A percentile compares a stretch with the other conserved stretches of the same genome.
Evolutionary conservation across 2,888 invertebrate species (phyloP).

Genomic region (Agrochola lota): DNA sequence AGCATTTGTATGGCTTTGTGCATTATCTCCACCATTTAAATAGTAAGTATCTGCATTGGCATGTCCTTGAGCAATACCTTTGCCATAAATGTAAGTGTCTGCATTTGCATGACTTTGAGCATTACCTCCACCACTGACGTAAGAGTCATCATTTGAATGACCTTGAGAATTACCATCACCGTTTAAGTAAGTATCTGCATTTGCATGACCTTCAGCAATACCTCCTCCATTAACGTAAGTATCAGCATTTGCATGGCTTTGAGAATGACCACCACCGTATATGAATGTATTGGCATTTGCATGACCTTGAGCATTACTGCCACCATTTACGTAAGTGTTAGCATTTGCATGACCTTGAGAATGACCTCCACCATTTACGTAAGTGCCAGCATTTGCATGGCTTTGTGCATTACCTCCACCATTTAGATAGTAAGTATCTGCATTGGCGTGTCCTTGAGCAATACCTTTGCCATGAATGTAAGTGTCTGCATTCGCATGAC

Average conservation of each 20-base stretch:
- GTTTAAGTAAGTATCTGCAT: neutral
- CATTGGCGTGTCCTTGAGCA: neutral
- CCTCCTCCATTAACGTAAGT: neutral
- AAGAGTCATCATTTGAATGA: neutral
- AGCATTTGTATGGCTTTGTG: neutral
- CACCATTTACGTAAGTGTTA: rapidly evolving
- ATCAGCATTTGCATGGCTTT: neutral
- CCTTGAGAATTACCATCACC: neutral
- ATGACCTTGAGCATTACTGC: neutral
- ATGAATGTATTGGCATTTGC: neutral
- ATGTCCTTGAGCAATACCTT: neutral
- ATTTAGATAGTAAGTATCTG: neutral
- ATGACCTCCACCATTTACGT: rapidly evolving
- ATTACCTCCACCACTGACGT: neutral
- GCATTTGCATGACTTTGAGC: neutral
- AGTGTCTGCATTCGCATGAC: neutral
- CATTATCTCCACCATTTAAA: too few relatives aligned
- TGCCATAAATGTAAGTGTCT: too few relatives aligned
- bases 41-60: neutral
- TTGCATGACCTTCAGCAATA: neutral
- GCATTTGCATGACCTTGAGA: neutral
- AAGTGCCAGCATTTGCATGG: neutral
- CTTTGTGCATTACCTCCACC: neutral
- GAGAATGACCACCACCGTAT: neutral
- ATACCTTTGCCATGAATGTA: rapidly evolving